Evolutionary conservation across 2,797 vertebrate species (phyloP).

Genomic region (Poeciliopsis presidionis): DNA sequence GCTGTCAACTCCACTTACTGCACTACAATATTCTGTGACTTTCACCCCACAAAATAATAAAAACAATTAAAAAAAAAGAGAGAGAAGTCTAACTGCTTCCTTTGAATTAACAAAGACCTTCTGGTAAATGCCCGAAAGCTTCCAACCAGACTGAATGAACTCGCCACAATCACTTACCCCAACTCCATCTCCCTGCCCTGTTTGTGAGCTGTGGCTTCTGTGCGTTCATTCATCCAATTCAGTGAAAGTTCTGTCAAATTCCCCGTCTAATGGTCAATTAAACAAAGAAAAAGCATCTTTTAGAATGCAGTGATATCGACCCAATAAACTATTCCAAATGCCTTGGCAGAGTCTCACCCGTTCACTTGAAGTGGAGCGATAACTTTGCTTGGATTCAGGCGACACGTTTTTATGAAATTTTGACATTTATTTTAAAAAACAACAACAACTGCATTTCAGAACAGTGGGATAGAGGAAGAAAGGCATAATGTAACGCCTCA

Average conservation of each 20-base stretch:
- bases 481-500: slow-evolving; percentile 48
- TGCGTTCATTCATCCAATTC: slow-evolving; percentile 44
- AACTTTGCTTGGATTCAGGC: neutral
- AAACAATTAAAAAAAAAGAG: slow-evolving; percentile 36
- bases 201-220: slow-evolving; percentile 33
- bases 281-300: slow-evolving; percentile 45
- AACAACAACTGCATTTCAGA: slow-evolving; percentile 8
- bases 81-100: slow-evolving; percentile 47
- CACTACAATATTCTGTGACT: neutral
- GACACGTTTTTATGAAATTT: slow-evolving; percentile 17
- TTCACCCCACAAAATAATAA: slow-evolving; percentile 24
- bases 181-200: slow-evolving; percentile 3
- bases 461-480: slow-evolving; percentile 11
- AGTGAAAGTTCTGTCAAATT: slow-evolving; percentile 44
- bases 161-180: slow-evolving; percentile 12
- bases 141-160: slow-evolving; percentile 18
- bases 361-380: slow-evolving; percentile 16
- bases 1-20: too few relatives aligned
- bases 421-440: neutral
- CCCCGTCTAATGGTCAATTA: slow-evolving; percentile 53
- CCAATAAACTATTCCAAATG: slow-evolving; percentile 36
- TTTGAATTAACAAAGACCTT: slow-evolving; percentile 23
- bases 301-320: slow-evolving; percentile 49
- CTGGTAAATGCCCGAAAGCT: slow-evolving; percentile 32
- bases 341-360: slow-evolving; percentile 11